Percentiles rank a stretch among this genome's conserved stretches.
These are phyloP conservation scores for Popillia japonica DNA, from an alignment of 1,140 invertebrate genomes.

Conservation along the genomic window DNA sequence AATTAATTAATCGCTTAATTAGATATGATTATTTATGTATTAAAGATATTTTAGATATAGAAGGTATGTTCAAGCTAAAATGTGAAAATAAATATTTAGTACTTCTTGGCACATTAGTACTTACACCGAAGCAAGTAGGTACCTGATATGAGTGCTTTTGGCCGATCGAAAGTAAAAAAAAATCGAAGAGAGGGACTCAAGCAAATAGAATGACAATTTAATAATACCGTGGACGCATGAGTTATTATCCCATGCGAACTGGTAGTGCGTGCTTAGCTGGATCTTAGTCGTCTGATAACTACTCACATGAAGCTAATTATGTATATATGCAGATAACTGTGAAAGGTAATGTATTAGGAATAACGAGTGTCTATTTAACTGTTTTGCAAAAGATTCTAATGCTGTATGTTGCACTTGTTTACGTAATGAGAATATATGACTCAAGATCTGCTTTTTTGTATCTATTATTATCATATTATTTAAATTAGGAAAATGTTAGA, in stretches of 20 bases:
- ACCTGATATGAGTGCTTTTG: not conserved
- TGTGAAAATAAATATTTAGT: too few species aligned
- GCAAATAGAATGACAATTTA: slow-evolving; percentile 12
- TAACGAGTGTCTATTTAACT: not conserved
- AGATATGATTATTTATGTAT: too few species aligned
- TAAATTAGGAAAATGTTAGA: too few species aligned
- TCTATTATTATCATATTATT: too few species aligned
- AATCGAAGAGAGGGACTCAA: not conserved
- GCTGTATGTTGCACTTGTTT: too few species aligned
- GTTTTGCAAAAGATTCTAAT: not conserved
- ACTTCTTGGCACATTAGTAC: too few species aligned
- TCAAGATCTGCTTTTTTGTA: too few species aligned
- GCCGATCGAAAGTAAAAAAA: not conserved
- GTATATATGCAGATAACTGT: not conserved
- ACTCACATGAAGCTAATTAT: not conserved
- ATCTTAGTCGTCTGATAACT: not conserved
- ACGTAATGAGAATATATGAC: too few species aligned
- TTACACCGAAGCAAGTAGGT: not conserved
- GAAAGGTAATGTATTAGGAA: not conserved
- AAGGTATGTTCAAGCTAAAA: too few species aligned
- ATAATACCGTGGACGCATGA: not conserved
- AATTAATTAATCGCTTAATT: too few species aligned
- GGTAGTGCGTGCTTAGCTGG: not conserved
- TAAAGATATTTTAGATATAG: too few species aligned
- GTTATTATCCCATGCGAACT: not conserved